Percentiles rank a stretch among this genome's conserved stretches.
Conservation (phyloP, 2,888 invertebrate genomes). For the Ectropis crepuscularia region DNA sequence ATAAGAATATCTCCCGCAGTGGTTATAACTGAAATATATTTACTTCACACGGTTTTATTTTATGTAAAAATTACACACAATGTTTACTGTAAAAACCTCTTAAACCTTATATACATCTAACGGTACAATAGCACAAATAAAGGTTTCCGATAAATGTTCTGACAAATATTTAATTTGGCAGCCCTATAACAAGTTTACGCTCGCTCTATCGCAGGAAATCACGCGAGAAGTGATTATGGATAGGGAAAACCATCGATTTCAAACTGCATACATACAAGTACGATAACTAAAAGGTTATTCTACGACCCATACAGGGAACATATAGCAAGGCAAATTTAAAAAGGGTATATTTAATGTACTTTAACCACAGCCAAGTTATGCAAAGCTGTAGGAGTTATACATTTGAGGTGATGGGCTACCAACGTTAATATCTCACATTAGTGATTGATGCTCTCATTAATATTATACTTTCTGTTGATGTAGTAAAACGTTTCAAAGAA, state of each 20-base stretch:
- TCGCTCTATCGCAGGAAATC: conserved; percentile 72
- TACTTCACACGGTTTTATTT: neutral
- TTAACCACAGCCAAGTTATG: too few species aligned
- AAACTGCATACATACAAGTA: conserved; percentile 50
- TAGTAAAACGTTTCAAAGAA: neutral
- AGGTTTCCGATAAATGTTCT: neutral
- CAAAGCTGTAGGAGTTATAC: too few species aligned
- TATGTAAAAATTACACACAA: neutral
- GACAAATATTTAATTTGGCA: conserved; percentile 37
- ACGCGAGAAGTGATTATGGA: conserved; percentile 77
- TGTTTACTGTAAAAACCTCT: neutral
- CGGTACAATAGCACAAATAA: neutral
- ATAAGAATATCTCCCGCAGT: conserved; percentile 8
- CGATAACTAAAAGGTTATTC: too few species aligned
- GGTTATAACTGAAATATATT: neutral
- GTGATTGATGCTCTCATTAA: too few species aligned
- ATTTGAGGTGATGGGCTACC: too few species aligned
- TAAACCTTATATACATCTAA: neutral
- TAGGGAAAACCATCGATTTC: conserved; percentile 70
- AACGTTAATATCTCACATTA: too few species aligned
- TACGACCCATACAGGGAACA: too few species aligned
- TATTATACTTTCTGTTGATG: too few species aligned
- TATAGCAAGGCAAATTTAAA: neutral
- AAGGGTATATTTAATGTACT: neutral
- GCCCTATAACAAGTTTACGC: conserved; percentile 63